Percentiles rank a stretch among this genome's conserved stretches.
Conservation (phyloP, 2,888 invertebrate species). For the Vannuccia rotundouncinata region DNA sequence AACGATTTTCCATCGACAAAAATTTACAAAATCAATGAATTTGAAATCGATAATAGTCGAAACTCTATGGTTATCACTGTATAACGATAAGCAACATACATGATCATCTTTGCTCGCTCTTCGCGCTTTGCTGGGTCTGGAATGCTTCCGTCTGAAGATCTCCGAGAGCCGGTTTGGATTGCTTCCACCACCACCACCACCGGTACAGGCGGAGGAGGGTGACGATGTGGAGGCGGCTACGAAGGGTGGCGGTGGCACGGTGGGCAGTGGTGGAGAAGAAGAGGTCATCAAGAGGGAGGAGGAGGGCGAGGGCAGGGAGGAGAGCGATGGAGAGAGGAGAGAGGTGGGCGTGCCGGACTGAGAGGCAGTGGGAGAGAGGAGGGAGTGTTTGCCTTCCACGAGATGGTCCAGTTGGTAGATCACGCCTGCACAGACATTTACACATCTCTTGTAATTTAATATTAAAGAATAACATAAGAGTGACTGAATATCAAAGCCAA, state of each 20-base stretch:
- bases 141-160: neutral
- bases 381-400: neutral
- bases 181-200: neutral
- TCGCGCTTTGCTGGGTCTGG: neutral
- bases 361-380: neutral
- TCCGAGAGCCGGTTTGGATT: neutral
- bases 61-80: too few species aligned
- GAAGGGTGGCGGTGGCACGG: neutral
- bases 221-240: neutral
- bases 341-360: neutral
- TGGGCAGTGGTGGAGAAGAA: neutral
- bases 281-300: neutral
- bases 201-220: neutral
- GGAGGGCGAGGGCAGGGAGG: neutral
- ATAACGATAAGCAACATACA: neutral
- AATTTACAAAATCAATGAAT: too few species aligned
- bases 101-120: neutral
- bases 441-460: too few species aligned
- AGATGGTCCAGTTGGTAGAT: constrained; percentile 15
- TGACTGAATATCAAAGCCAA: too few species aligned
- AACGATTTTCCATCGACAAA: too few species aligned
- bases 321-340: constrained; percentile 5
- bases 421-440: too few species aligned
- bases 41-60: too few species aligned
- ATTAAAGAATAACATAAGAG: too few species aligned